Percentiles rank a stretch among this genome's conserved stretches.
Evolutionary conservation across 2,888 invertebrate genomes (phyloP).

Genomic region (Drosophila leonis): DNA sequence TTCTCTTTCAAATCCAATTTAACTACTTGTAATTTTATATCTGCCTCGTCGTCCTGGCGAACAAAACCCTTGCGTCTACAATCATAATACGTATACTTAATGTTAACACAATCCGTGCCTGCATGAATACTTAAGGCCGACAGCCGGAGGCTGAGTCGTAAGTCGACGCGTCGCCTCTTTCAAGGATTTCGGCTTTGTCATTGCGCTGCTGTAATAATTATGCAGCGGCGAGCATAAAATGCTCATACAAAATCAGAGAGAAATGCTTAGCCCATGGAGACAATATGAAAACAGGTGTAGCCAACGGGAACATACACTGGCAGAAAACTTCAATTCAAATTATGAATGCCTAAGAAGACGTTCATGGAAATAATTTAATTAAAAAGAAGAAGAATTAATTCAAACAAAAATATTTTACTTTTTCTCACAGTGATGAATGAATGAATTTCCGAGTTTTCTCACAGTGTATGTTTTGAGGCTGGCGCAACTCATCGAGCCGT

Average conservation of each 20-base stretch:
- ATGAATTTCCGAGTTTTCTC: neutral
- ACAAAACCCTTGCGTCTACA: slow-evolving; percentile 24
- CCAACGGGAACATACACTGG: slow-evolving; percentile 14
- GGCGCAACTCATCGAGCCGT: slow-evolving; percentile 54
- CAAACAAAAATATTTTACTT: neutral
- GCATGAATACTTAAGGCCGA: slow-evolving; percentile 33
- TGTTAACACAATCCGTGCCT: slow-evolving; percentile 25
- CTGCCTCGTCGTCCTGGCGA: slow-evolving; percentile 8
- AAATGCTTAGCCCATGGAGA: slow-evolving; percentile 19
- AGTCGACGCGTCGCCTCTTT: slow-evolving; percentile 23
- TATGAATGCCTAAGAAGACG: neutral
- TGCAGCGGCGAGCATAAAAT: slow-evolving; percentile 55
- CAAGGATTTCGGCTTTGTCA: slow-evolving; percentile 48
- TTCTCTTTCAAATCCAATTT: slow-evolving; percentile 21
- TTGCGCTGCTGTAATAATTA: slow-evolving; percentile 59
- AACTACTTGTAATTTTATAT: slow-evolving; percentile 29
- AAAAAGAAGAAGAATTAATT: neutral
- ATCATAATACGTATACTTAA: slow-evolving; percentile 40
- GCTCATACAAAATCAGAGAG: slow-evolving; percentile 39
- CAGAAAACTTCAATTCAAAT: neutral
- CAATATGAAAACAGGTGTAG: slow-evolving; percentile 37
- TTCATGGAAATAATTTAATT: neutral
- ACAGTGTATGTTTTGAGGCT: slow-evolving; percentile 30
- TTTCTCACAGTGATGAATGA: too few relatives aligned
- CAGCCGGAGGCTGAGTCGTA: slow-evolving; percentile 34